Conservation (phyloP, 2,888 invertebrate genomes). For the Dryobotodes eremita region DNA sequence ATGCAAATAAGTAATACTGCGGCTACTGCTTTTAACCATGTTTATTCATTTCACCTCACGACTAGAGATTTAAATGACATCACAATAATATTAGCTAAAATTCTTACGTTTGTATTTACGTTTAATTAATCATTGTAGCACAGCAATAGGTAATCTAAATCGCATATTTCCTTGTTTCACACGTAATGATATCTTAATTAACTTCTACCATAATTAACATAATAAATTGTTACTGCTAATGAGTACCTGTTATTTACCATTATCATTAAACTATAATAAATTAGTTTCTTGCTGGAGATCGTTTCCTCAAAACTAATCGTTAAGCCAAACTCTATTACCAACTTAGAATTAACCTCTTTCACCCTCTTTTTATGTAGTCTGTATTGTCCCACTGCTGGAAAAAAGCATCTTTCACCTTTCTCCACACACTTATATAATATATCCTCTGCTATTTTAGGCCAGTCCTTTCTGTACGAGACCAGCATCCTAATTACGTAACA, state of each 20-base stretch:
- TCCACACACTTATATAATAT: too few relatives aligned
- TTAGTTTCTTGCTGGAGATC: not conserved
- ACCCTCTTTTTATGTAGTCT: not conserved
- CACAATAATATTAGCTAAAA: not conserved
- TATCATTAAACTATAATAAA: not conserved
- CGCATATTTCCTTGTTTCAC: not conserved
- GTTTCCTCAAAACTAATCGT: not conserved
- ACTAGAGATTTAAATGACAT: not conserved
- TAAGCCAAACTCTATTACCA: not conserved
- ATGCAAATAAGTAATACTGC: not conserved
- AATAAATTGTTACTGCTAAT: constrained; percentile 1
- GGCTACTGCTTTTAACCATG: not conserved
- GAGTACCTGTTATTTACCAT: not conserved
- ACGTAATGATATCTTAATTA: not conserved
- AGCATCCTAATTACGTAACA: too few relatives aligned
- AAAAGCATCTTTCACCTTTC: too few relatives aligned
- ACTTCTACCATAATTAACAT: not conserved
- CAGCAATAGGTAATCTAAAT: not conserved
- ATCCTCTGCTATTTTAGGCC: too few relatives aligned
- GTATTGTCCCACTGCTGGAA: too few relatives aligned
- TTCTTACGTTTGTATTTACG: too few relatives aligned
- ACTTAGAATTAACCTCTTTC: not conserved
- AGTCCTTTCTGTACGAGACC: too few relatives aligned
- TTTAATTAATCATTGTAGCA: not conserved
- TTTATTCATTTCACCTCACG: not conserved